Evolutionary conservation across 2,888 invertebrate species (phyloP).

Genomic region (Mesorhabditis belari): DNA sequence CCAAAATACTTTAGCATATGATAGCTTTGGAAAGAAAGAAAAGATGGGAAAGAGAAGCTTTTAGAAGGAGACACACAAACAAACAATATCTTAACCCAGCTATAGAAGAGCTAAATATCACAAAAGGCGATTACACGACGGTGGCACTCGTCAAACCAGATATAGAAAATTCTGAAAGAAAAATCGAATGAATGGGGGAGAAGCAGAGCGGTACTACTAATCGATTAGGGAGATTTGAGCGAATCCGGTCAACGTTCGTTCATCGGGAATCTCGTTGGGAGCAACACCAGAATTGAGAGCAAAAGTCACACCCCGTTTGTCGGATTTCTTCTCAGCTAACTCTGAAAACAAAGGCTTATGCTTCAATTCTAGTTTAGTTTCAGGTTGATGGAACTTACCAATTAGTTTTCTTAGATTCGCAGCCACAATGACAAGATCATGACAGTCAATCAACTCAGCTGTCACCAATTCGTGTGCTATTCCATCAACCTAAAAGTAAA

Average conservation of each 20-base stretch:
- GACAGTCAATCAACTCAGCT: conserved; percentile 83
- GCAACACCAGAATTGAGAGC: conserved; percentile 59
- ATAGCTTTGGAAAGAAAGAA: too few relatives aligned
- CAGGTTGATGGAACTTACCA: conserved; percentile 57
- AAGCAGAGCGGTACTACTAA: not conserved
- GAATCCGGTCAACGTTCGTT: conserved; percentile 87
- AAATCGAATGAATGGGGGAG: not conserved
- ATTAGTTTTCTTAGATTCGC: conserved; percentile 83
- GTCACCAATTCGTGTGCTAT: conserved; percentile 63
- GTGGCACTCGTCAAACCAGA: not conserved
- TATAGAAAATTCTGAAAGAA: not conserved
- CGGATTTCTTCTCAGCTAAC: conserved; percentile 29
- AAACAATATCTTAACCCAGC: not conserved
- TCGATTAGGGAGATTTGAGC: conserved; percentile 93
- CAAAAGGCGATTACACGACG: not conserved
- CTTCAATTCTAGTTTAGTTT: not conserved
- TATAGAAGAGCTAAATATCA: not conserved
- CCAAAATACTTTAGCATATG: too few relatives aligned
- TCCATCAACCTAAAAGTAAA: conserved; percentile 53
- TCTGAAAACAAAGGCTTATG: conserved; percentile 50
- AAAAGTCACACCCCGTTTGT: conserved; percentile 43
- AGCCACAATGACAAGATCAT: conserved; percentile 85
- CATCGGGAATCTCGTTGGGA: conserved; percentile 66
- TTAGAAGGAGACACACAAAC: too few relatives aligned
- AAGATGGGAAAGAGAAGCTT: too few relatives aligned